These are phyloP conservation scores for Periophthalmodon schlosseri DNA, from an alignment of 2,113 vertebrate genomes.

Conservation along the genomic window DNA sequence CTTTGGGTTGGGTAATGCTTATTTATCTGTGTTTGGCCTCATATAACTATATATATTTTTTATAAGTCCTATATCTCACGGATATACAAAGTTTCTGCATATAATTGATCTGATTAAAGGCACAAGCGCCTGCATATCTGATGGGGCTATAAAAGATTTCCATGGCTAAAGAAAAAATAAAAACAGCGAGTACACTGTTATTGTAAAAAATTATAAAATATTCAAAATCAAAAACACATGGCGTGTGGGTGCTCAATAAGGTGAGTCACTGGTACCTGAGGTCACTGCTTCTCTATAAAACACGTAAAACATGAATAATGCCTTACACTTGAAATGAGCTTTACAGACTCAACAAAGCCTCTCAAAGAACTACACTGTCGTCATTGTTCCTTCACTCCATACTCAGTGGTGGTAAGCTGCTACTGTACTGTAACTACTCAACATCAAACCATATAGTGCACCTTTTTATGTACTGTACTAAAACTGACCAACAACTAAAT, in stretches of 20 bases:
- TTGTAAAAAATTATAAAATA: neutral
- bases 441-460: too few species aligned
- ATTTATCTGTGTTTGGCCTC: neutral
- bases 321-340: too few species aligned
- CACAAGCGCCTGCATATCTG: too few species aligned
- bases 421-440: too few species aligned
- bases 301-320: neutral
- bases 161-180: neutral
- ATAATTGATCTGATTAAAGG: neutral
- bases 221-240: neutral
- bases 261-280: neutral
- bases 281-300: neutral
- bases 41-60: neutral
- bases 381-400: too few species aligned
- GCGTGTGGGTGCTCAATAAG: neutral
- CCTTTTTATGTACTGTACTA: too few species aligned
- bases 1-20: neutral
- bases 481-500: neutral
- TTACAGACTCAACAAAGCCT: too few species aligned
- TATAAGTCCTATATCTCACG: neutral
- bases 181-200: neutral
- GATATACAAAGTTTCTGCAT: neutral
- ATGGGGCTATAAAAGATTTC: neutral
- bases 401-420: too few species aligned
- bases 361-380: too few species aligned